A percentile compares a stretch with the other conserved stretches of the same genome.
These are phyloP conservation scores for Dugesia japonica DNA, from an alignment of 2,888 invertebrate species.

Conservation along the genomic window DNA sequence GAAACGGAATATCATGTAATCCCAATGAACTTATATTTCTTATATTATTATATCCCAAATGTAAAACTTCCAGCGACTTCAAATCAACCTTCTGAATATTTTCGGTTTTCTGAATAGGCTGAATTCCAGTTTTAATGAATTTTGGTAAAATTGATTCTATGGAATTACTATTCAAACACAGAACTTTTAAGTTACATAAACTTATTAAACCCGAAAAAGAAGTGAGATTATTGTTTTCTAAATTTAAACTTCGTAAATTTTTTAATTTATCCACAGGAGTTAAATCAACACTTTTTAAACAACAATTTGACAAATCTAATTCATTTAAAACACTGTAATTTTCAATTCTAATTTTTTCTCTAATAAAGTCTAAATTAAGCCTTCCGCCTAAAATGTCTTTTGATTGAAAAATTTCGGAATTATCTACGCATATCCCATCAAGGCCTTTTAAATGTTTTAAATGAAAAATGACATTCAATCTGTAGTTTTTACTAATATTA, in stretches of 20 bases:
- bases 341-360: constrained; percentile 44
- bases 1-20: constrained; percentile 42
- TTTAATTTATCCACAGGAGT: constrained; percentile 42
- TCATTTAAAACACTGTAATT: constrained; percentile 44
- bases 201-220: constrained; percentile 46
- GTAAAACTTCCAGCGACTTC: constrained; percentile 43
- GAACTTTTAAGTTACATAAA: constrained; percentile 44
- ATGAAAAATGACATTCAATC: constrained; percentile 47
- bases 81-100: neutral
- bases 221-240: constrained; percentile 47
- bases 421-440: constrained; percentile 44
- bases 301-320: constrained; percentile 44
- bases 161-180: constrained; percentile 48
- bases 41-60: constrained; percentile 46
- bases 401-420: constrained; percentile 38
- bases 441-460: constrained; percentile 45
- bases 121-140: constrained; percentile 20
- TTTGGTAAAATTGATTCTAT: constrained; percentile 45
- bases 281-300: constrained; percentile 44
- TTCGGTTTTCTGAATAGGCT: neutral
- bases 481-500: constrained; percentile 42
- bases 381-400: constrained; percentile 47
- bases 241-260: constrained; percentile 46
- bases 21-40: constrained; percentile 44
- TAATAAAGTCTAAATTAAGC: constrained; percentile 46